phyloP scores from a whole-genome alignment of 2,888 invertebrate species.

The Atethmia centrago region DNA sequence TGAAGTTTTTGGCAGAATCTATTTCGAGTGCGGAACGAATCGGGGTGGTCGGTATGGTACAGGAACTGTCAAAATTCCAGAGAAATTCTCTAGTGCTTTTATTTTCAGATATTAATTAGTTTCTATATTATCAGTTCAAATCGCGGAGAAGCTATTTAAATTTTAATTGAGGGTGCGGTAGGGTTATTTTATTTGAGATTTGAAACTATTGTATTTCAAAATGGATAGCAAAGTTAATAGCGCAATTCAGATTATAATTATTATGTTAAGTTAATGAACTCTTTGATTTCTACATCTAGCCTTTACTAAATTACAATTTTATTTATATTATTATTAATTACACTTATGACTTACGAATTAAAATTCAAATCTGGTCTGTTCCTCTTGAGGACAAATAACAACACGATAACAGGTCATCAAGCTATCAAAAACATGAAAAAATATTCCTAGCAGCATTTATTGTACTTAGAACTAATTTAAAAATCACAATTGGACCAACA shows the following conservation, averaged over 20 bases:
- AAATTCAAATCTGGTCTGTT: no score
- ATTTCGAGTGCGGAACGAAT: conserved; percentile 71
- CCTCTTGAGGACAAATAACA: no score
- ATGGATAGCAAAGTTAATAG: not conserved
- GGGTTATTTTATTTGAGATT: not conserved
- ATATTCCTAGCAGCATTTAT: not conserved
- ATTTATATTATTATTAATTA: no score
- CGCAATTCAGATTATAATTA: not conserved
- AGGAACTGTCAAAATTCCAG: conserved; percentile 65
- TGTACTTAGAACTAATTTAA: conserved; percentile 27
- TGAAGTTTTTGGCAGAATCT: conserved; percentile 79
- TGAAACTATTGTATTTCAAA: conserved; percentile 5
- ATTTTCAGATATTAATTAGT: conserved; percentile 46
- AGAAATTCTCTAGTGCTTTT: conserved; percentile 36
- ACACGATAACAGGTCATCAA: not conserved
- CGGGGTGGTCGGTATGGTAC: conserved; percentile 79
- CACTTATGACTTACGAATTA: not conserved
- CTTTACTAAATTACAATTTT: not conserved
- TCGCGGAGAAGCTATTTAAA: not conserved
- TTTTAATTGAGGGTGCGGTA: not conserved
- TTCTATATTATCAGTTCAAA: conserved; percentile 13
- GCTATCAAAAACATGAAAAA: not conserved
- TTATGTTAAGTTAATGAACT: not conserved
- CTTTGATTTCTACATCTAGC: not conserved
- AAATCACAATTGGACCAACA: conserved; percentile 60